phyloP scores from a whole-genome alignment of 1,140 invertebrate species.

The Reticulitermes speratus region DNA sequence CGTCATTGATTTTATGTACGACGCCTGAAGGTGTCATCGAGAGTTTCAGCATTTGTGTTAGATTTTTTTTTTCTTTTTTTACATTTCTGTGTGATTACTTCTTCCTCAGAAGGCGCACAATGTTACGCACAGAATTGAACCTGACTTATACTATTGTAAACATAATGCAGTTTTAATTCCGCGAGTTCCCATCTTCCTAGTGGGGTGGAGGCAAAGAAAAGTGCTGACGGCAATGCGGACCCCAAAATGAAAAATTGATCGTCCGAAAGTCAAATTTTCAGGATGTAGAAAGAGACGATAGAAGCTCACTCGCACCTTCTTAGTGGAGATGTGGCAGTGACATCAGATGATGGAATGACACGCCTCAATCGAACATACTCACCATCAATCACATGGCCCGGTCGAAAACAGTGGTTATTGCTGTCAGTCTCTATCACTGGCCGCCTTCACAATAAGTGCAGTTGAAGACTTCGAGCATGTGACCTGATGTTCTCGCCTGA shows the following conservation, averaged over 20 bases:
- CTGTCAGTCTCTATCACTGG: not conserved
- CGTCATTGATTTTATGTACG: too few relatives aligned
- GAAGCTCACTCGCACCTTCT: not conserved
- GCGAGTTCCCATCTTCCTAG: not conserved
- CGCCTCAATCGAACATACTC: constrained; percentile 21
- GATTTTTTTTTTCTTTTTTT: too few relatives aligned
- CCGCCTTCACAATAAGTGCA: not conserved
- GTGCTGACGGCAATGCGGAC: not conserved
- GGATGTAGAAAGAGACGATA: not conserved
- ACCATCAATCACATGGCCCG: constrained; percentile 25
- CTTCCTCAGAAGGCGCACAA: not conserved
- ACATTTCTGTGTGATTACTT: not conserved
- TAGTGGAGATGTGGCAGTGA: constrained; percentile 2
- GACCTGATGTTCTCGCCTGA: not conserved
- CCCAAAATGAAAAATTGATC: constrained; percentile 11
- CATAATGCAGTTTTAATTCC: not conserved
- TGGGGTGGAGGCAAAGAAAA: not conserved
- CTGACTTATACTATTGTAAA: not conserved
- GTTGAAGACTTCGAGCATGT: not conserved
- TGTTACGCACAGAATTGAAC: not conserved
- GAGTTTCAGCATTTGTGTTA: too few relatives aligned
- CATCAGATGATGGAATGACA: constrained; percentile 25
- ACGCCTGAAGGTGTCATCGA: too few relatives aligned
- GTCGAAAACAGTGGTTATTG: constrained; percentile 23
- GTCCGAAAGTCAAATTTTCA: not conserved